Base-by-base conservation (phyloP, 2,888 invertebrate genomes). In the Cataglyphis albicans region DNA sequence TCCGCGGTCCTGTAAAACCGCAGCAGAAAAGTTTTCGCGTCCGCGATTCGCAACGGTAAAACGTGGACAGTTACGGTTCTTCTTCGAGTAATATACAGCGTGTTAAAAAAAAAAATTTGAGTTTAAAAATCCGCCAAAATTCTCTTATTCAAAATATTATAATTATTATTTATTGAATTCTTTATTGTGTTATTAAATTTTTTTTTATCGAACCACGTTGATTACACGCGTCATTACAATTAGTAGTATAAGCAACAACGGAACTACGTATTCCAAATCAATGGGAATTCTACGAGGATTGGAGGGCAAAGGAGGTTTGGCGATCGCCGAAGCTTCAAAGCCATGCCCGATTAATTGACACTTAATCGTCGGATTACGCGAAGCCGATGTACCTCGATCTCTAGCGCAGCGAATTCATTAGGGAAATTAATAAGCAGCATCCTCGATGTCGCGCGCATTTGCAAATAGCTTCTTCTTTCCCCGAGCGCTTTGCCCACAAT, bases 351-450 rank as follows among this genome's bases (percentile, higher is more conserved):
- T 91, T 91, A 91, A 91, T 91, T 89, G 91, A 88, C 90, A 89
- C 86, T 91, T 91, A 89, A 91, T 90, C 89, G 87, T 81, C 85
- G 87, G 89, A 90, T 91, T 89, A 90, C 72, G 85, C 83, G 85
- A 85, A 78, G 80, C 67, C 78, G 82, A 44, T 75, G 44, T 81
- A 73, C 59, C 57, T 68, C 73, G 25, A 72, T 57, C 35, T 35
- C 52, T 21, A 52, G 44, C 67, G 72, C 83, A 86, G 84, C 84
- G 86, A 86, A 89, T 91, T 91, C 91, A 91, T 91, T 89, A 89
- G 86, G 86, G 88, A 90, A 91, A 91, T 91, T 91, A 91, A 89
- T 90, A 90, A 92, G 89, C 89, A 74, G 81, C 78, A 67, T 80
- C 65, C 57, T 81, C 84, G 76, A 52, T 25, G 41, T 68, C 82